Evolutionary conservation across 2,888 invertebrate genomes (phyloP), one percentile per base, ranked within the genome.

Genomic region (Cerastis rubricosa): DNA sequence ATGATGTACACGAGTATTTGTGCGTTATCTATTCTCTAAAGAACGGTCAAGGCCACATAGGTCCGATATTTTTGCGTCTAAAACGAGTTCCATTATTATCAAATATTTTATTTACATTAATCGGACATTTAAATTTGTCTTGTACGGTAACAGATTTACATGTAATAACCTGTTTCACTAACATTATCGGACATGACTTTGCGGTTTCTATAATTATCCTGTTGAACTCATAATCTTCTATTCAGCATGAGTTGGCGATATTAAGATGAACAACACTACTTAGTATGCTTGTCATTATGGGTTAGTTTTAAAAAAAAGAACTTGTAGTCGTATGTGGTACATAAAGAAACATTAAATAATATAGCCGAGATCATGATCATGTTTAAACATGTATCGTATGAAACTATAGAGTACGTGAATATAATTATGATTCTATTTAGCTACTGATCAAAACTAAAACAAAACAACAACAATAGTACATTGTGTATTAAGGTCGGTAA

Each of bases 241-340:
- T 9, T 51, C 61, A 76, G 5, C 22, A 45, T 76, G 76, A 76
- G 4, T 76, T 11, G 9, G 66, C 49, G 14, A 22, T 25, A 51
- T 51, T 63, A 5, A 22, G 29, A 67, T 0, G 8, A 17, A 49
- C 12, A 22, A 45, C n/a, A 49, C 9, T 51, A 25, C 75, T 45
- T 54, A 19, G 19, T 63, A 14, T 63, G 29, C 22, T 40, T 17
- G 25, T 19, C 0, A 57, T 12, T 5, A 12, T 5, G 40, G 3
- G 12, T 12, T 49, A 11, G 11, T n/a, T 8, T 35, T 8, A 45
- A 17, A 45, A 45, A 43, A 63, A 45, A 22, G n/a, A 35, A 35
- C 22, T 6, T 17, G 7, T 22, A 1, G 6, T 19, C 11, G 11
- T n/a, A n/a, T 14, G 12, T 8, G 19, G 29, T 43, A 43, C n/a